Conservation (phyloP, 2,113 vertebrate genomes). For the Merops nubicus region DNA sequence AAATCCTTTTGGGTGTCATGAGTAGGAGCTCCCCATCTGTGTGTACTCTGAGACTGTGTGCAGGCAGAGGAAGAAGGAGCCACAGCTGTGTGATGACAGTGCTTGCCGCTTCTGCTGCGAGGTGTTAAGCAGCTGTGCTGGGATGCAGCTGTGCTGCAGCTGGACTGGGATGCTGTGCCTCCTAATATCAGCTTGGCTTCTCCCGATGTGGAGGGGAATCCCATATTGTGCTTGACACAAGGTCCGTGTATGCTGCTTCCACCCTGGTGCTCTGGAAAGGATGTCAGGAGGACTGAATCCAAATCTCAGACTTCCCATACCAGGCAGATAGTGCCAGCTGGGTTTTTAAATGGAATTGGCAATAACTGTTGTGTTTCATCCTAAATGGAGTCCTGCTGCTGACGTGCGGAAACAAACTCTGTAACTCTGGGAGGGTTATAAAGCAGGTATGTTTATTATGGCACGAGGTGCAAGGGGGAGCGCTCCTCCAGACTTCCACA, state of each 20-base stretch:
- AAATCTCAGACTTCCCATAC: not conserved
- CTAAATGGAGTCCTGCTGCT: not conserved
- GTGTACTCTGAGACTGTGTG: not conserved
- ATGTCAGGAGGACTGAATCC: not conserved
- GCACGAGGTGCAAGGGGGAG: too few species aligned
- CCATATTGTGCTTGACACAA: not conserved
- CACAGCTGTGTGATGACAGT: too few species aligned
- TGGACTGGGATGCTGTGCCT: not conserved
- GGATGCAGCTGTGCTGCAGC: too few species aligned
- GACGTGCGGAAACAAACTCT: too few species aligned
- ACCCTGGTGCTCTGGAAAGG: not conserved
- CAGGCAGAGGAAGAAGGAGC: not conserved
- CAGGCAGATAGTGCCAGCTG: not conserved
- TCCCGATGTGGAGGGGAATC: not conserved
- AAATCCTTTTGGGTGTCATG: not conserved
- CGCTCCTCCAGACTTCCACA: too few species aligned
- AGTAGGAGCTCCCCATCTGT: not conserved
- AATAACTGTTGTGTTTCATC: not conserved
- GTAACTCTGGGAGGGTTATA: too few species aligned
- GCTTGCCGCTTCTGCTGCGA: fast-evolving
- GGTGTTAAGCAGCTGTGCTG: not conserved
- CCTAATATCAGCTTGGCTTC: not conserved
- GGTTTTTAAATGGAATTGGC: not conserved
- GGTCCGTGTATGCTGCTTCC: not conserved
- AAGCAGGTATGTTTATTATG: too few species aligned